Conservation (phyloP, 2,888 invertebrate species). For the Tenthredo mesomela region DNA sequence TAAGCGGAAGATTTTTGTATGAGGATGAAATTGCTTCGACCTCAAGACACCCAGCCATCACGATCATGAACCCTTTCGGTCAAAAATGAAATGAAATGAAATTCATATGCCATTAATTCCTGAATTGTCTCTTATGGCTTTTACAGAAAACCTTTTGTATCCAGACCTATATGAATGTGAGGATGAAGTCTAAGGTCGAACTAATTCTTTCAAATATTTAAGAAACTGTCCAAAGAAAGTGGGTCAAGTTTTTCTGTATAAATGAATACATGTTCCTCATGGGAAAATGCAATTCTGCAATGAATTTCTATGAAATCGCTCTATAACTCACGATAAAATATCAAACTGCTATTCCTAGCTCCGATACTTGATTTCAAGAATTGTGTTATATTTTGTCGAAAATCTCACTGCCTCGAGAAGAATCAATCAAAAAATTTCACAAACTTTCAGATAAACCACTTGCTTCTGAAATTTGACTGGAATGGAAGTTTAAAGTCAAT, state of each 20-base stretch:
- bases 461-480: background rate
- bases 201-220: too few species aligned
- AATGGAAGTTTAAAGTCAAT: background rate
- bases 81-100: background rate
- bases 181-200: background rate
- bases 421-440: background rate
- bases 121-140: background rate
- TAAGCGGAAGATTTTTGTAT: background rate
- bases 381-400: too few species aligned
- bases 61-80: background rate
- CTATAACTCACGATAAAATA: too few species aligned
- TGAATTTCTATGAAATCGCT: too few species aligned
- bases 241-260: too few species aligned
- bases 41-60: background rate
- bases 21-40: background rate
- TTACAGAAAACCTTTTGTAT: background rate
- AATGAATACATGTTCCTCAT: too few species aligned
- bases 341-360: too few species aligned
- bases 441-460: background rate
- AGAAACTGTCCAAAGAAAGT: too few species aligned
- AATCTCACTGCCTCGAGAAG: too few species aligned
- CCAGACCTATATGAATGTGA: too few species aligned
- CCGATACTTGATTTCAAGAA: too few species aligned
- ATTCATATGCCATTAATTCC: background rate
- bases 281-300: too few species aligned